Conservation (phyloP, 2,888 invertebrate species). For the Graphium colonna region DNA sequence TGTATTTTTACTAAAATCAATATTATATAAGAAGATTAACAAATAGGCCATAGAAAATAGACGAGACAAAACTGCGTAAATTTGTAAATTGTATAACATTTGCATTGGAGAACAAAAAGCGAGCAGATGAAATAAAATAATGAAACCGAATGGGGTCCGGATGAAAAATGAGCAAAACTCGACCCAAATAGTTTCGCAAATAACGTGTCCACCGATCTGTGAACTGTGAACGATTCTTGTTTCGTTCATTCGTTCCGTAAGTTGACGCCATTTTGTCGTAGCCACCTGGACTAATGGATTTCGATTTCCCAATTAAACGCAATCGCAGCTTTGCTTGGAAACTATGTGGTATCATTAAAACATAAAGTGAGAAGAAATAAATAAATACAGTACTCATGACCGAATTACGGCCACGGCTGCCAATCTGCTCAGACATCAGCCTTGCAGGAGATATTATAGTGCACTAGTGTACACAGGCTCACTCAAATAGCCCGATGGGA, state of each 20-base stretch:
- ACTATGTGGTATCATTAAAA: neutral
- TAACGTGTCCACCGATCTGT: conserved; percentile 19
- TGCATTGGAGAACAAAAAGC: neutral
- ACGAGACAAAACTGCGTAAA: neutral
- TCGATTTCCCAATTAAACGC: conserved; percentile 17
- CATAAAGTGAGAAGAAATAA: neutral
- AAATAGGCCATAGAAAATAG: neutral
- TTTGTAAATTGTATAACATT: neutral
- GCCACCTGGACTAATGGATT: conserved; percentile 18
- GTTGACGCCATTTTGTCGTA: conserved; percentile 4
- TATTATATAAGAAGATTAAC: neutral
- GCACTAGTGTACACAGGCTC: no score
- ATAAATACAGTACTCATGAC: neutral
- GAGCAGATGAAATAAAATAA: neutral
- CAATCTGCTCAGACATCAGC: neutral
- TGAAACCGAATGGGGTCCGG: neutral
- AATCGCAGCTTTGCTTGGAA: neutral
- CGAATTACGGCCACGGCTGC: no score
- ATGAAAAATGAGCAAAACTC: neutral
- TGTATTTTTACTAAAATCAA: no score
- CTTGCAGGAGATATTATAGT: no score
- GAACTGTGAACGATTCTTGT: conserved; percentile 20
- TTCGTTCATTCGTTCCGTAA: conserved; percentile 22
- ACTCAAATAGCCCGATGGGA: neutral
- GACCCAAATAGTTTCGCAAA: conserved; percentile 14